A percentile compares a stretch with the other conserved stretches of the same genome.
These are phyloP conservation scores for Eurosta solidaginis DNA, from an alignment of 1,140 invertebrate species.

Conservation along the genomic window DNA sequence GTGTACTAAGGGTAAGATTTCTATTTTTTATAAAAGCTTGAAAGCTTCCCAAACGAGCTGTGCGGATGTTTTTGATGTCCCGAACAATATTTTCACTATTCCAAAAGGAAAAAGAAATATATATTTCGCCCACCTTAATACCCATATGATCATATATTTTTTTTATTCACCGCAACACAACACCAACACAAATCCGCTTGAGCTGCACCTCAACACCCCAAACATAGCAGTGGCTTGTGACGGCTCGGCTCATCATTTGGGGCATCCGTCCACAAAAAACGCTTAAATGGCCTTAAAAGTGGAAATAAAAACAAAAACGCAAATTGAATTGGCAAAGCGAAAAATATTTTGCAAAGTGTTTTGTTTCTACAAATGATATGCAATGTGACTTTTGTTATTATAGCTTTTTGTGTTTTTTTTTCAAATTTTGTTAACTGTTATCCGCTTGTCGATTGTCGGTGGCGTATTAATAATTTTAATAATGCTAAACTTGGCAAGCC, in stretches of 20 bases:
- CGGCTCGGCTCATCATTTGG: constrained; percentile 6
- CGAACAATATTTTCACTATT: no score
- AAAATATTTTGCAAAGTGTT: background rate
- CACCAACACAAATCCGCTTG: background rate
- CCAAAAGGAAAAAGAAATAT: no score
- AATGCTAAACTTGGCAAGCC: background rate
- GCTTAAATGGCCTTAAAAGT: constrained; percentile 1
- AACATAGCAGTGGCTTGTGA: background rate
- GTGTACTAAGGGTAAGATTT: no score
- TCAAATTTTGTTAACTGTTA: no score
- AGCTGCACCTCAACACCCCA: constrained; percentile 6
- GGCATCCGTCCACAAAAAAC: background rate
- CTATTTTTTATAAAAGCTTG: no score
- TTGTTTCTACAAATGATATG: background rate
- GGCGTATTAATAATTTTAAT: constrained; percentile 14
- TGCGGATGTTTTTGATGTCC: no score
- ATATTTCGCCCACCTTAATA: no score
- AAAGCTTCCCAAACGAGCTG: no score
- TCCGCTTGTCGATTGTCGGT: background rate
- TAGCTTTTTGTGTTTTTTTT: no score
- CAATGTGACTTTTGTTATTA: background rate
- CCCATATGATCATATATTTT: no score
- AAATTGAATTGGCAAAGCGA: background rate
- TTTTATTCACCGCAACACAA: no score
- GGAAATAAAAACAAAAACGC: background rate